Evolutionary conservation across 2,888 invertebrate species (phyloP), one percentile per base, ranked within the genome.

Genomic region (Ornithoptera priamus): DNA sequence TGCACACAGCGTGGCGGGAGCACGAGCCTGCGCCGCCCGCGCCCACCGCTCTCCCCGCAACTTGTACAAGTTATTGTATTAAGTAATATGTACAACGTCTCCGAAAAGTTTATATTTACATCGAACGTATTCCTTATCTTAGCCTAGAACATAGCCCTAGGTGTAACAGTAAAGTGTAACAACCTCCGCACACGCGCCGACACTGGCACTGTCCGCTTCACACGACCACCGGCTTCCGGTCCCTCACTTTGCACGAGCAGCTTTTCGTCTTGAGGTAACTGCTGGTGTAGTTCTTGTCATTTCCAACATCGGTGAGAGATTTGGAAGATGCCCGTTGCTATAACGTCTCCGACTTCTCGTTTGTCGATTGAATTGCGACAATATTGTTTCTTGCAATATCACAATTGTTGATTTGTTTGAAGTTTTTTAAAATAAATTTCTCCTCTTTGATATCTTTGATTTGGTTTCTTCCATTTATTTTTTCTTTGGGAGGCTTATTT

Each of bases 181-280:
- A 30, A 62, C 62, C 36, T n/a, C 7, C 2, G 20, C 7, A 39
- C 42, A 18, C 10, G 6, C 22, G 4, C 18, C n/a, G 10, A n/a
- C 3, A 20, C 20, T 20, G 57, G 18, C 57, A 8, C 12, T 56
- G 65, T 74, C 73, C 53, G 69, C 18, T 74, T 80, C 78, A 90
- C 36, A 90, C 92, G 69, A 92, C 75, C 36, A 92, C 85, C 0
- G 92, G 92, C 76, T 85, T 87, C n/a, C 92, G 76, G 73, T 85
- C 89, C 67, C 85, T 87, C 65, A 87, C 75, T 78, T 85, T 90
- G 78, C 92, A 92, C 42, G 92, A 92, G 75, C 92, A 92, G 76
- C 87, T 88, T 76, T 90, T 90, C 75, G 88, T 88, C 74, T 84
- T 80, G 77, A 82, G 80, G 72, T 73, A 73, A 65, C 83, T 85